Evolutionary conservation across 2,888 invertebrate species (phyloP).

Genomic region (Pandemis heparana): DNA sequence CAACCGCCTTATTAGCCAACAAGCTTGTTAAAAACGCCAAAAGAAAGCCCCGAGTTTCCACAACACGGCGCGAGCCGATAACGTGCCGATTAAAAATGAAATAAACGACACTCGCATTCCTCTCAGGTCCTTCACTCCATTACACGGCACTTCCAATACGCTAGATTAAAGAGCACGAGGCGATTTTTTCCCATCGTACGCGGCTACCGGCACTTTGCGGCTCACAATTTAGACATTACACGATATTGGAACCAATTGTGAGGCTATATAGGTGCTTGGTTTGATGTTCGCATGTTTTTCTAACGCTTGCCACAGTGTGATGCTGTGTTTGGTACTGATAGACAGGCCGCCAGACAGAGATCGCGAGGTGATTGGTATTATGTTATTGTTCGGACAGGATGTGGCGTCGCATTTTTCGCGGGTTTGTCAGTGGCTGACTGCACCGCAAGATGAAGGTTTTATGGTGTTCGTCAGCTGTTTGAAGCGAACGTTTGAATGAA

Average conservation of each 20-base stretch:
- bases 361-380: slow-evolving; percentile 40
- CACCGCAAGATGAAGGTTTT: neutral
- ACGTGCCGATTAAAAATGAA: slow-evolving; percentile 40
- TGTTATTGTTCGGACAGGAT: slow-evolving; percentile 18
- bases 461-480: neutral
- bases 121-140: slow-evolving; percentile 50
- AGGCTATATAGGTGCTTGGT: neutral
- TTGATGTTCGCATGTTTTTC: neutral
- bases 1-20: neutral
- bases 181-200: slow-evolving; percentile 48
- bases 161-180: slow-evolving; percentile 39
- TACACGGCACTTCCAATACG: slow-evolving; percentile 40
- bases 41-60: slow-evolving; percentile 19
- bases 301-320: neutral
- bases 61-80: slow-evolving; percentile 18
- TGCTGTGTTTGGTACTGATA: slow-evolving; percentile 35
- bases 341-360: slow-evolving; percentile 40
- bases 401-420: slow-evolving; percentile 20
- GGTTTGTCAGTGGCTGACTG: slow-evolving; percentile 22
- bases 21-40: neutral
- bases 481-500: too few species aligned
- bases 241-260: slow-evolving; percentile 36
- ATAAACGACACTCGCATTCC: slow-evolving; percentile 52
- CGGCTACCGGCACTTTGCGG: slow-evolving; percentile 43
- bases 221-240: slow-evolving; percentile 7